phyloP scores from a whole-genome alignment of 2,113 vertebrate species.

The Scomber japonicus region DNA sequence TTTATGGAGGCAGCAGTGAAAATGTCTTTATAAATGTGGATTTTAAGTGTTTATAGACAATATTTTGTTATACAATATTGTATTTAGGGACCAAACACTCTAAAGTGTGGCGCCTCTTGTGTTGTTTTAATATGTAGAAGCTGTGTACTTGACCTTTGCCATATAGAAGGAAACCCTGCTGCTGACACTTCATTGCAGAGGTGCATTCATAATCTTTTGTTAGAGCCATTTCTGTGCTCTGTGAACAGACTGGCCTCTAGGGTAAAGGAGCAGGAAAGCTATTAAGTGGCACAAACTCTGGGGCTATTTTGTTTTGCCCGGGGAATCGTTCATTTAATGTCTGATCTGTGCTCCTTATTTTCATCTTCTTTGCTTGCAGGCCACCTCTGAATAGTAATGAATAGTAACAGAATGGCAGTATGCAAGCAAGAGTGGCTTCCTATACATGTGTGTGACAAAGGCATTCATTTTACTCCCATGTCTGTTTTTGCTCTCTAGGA shows the following conservation, averaged over 20 bases:
- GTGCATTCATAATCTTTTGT: slow-evolving; percentile 59
- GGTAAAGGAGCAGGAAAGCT: slow-evolving; percentile 51
- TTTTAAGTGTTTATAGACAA: neutral
- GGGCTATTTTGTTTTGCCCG: slow-evolving; percentile 61
- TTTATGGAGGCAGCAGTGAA: too few relatives aligned
- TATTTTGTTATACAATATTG: slow-evolving; percentile 1
- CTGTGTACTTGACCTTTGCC: slow-evolving; percentile 64
- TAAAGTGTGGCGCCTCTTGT: neutral
- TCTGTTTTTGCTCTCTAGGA: slow-evolving; percentile 55
- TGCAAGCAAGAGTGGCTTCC: slow-evolving; percentile 41
- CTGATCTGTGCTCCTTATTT: slow-evolving; percentile 46
- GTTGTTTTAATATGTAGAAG: slow-evolving; percentile 55
- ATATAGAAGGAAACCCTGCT: slow-evolving; percentile 38
- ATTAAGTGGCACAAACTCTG: slow-evolving; percentile 65
- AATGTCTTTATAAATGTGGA: too few relatives aligned
- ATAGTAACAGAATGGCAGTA: slow-evolving; percentile 48
- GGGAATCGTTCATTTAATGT: slow-evolving; percentile 70
- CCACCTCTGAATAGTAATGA: slow-evolving; percentile 68
- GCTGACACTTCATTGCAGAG: slow-evolving; percentile 53
- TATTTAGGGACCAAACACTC: neutral
- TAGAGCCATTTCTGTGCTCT: slow-evolving; percentile 51
- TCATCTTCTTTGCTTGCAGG: slow-evolving; percentile 39
- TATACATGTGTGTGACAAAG: slow-evolving; percentile 64
- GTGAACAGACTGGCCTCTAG: slow-evolving; percentile 38
- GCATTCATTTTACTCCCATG: slow-evolving; percentile 58